Percentiles rank a stretch among this genome's conserved stretches.
These are phyloP conservation scores for Zapornia atra DNA, from an alignment of 2,113 vertebrate genomes.

Conservation along the genomic window DNA sequence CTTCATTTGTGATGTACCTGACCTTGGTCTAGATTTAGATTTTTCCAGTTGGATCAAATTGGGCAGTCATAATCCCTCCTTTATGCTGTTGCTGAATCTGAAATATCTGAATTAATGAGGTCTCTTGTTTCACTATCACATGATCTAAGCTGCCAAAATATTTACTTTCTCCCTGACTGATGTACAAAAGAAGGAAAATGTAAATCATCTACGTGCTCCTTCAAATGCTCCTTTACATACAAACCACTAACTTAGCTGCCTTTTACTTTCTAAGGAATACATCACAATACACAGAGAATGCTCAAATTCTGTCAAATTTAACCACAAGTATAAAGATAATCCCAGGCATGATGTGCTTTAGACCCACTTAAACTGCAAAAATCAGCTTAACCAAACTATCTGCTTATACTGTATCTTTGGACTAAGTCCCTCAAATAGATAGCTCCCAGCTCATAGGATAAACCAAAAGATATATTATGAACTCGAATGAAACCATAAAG, in stretches of 20 bases:
- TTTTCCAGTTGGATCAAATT: conserved; percentile 13
- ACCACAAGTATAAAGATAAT: conserved; percentile 46
- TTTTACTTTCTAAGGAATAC: not conserved
- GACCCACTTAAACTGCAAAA: conserved; percentile 35
- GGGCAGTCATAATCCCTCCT: not conserved
- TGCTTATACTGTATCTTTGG: conserved; percentile 16
- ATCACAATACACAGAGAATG: not conserved
- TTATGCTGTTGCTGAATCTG: conserved; percentile 14
- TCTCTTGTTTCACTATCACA: not conserved
- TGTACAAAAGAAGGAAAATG: conserved; percentile 7
- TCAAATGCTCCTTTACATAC: not conserved
- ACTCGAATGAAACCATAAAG: conserved; percentile 13
- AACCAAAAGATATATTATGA: conserved; percentile 2
- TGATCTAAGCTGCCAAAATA: conserved; percentile 19
- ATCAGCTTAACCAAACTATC: conserved; percentile 55
- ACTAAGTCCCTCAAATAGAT: conserved; percentile 27
- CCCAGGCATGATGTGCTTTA: conserved; percentile 33
- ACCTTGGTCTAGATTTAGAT: not conserved
- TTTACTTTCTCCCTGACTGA: conserved; percentile 30
- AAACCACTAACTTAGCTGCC: not conserved
- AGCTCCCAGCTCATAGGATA: conserved; percentile 1
- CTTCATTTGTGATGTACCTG: not conserved
- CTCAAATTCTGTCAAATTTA: conserved; percentile 39
- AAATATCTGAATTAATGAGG: conserved; percentile 34
- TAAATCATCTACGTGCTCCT: not conserved